These are phyloP conservation scores for Troilus luridus DNA, from an alignment of 2,888 invertebrate species.

Conservation along the genomic window DNA sequence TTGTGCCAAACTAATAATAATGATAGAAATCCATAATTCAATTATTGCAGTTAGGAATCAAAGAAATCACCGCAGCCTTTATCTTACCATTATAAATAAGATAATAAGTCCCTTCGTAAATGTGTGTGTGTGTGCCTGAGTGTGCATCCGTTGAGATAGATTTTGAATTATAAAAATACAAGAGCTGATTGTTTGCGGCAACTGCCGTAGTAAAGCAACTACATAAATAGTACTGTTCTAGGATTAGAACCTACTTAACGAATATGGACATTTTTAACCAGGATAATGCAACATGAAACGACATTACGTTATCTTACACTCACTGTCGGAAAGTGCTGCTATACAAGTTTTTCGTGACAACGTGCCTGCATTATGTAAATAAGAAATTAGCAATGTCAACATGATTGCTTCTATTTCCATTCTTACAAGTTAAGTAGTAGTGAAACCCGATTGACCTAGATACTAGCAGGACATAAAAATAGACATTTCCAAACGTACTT, in stretches of 20 bases:
- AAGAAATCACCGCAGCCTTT: too few relatives aligned
- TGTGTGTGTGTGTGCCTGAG: too few relatives aligned
- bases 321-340: not conserved
- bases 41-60: too few relatives aligned
- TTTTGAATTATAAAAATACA: too few relatives aligned
- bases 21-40: too few relatives aligned
- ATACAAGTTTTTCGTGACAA: conserved; percentile 18
- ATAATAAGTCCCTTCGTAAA: too few relatives aligned
- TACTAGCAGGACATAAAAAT: not conserved
- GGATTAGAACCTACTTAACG: not conserved
- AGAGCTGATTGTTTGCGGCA: too few relatives aligned
- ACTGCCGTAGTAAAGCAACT: too few relatives aligned
- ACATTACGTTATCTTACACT: not conserved
- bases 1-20: too few relatives aligned
- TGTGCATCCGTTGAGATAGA: too few relatives aligned
- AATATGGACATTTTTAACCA: not conserved
- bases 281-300: not conserved
- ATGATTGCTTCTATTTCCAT: conserved; percentile 14
- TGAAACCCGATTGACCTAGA: conserved; percentile 9
- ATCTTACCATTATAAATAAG: too few relatives aligned
- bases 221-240: too few relatives aligned
- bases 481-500: not conserved
- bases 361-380: conserved; percentile 2
- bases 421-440: not conserved
- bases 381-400: conserved; percentile 10